Conservation (phyloP, 2,113 vertebrate genomes). For the Nannobrachium achirus region DNA sequence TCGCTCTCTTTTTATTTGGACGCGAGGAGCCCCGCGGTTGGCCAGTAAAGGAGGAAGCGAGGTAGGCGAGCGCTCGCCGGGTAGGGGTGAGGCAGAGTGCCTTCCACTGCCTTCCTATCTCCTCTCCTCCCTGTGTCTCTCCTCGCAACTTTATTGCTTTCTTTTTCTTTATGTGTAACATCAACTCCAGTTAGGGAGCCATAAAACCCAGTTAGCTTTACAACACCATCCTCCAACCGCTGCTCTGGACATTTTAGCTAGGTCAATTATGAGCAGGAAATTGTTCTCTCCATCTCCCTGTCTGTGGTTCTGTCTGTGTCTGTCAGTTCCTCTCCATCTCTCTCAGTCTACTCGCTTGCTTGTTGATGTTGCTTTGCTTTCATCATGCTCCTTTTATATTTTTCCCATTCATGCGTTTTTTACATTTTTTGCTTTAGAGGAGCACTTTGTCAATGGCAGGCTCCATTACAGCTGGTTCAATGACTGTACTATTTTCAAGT, state of each 20-base stretch:
- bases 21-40: too few relatives aligned
- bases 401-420: constrained; percentile 45
- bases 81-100: background rate
- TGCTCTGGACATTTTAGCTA: constrained; percentile 35
- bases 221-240: constrained; percentile 18
- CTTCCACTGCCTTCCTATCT: background rate
- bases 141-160: constrained; percentile 22
- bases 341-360: constrained; percentile 11
- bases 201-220: constrained; percentile 32
- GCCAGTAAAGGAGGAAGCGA: too few relatives aligned
- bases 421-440: constrained; percentile 51
- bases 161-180: constrained; percentile 31
- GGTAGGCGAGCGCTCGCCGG: too few relatives aligned
- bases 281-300: constrained; percentile 8
- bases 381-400: constrained; percentile 35
- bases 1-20: too few relatives aligned
- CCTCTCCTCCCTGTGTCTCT: background rate
- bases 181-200: constrained; percentile 39
- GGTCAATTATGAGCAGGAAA: constrained; percentile 44
- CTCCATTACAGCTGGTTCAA: constrained; percentile 57
- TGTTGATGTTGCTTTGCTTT: constrained; percentile 17
- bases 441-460: constrained; percentile 48
- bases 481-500: constrained; percentile 69
- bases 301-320: background rate
- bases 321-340: background rate